phyloP scores from a whole-genome alignment of 2,888 invertebrate genomes.

The Cylloceria caligata region DNA sequence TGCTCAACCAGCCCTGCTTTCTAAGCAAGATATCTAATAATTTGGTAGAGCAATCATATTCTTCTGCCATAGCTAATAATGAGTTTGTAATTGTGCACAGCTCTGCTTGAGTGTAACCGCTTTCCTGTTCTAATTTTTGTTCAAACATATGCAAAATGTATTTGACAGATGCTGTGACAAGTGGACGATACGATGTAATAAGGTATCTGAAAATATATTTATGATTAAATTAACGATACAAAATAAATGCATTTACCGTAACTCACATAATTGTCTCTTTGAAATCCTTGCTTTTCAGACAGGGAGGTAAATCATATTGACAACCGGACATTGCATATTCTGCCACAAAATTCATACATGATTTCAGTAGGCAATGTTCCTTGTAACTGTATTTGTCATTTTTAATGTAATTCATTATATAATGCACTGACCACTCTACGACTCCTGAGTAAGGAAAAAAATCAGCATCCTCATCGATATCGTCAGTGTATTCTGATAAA shows the following conservation, averaged over 20 bases:
- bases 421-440: conserved; percentile 73
- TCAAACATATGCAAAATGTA: conserved; percentile 74
- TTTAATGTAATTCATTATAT: conserved; percentile 64
- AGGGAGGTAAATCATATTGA: conserved; percentile 67
- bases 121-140: conserved; percentile 68
- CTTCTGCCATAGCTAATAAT: conserved; percentile 73
- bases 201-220: conserved; percentile 72
- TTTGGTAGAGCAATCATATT: conserved; percentile 75
- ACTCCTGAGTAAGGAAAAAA: conserved; percentile 79
- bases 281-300: conserved; percentile 70
- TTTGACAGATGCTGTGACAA: conserved; percentile 76
- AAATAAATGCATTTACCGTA: background rate
- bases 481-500: background rate
- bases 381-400: conserved; percentile 54
- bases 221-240: conserved; percentile 34
- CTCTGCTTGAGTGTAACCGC: conserved; percentile 70
- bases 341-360: conserved; percentile 78
- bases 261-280: conserved; percentile 77
- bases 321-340: too few species aligned
- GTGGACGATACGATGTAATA: conserved; percentile 67
- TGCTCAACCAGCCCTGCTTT: conserved; percentile 69
- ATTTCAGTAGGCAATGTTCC: conserved; percentile 74
- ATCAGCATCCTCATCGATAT: background rate
- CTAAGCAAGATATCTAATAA: conserved; percentile 73
- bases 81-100: conserved; percentile 69